Conservation (phyloP, 2,113 vertebrate genomes). For the Tachuris rubrigastra region DNA sequence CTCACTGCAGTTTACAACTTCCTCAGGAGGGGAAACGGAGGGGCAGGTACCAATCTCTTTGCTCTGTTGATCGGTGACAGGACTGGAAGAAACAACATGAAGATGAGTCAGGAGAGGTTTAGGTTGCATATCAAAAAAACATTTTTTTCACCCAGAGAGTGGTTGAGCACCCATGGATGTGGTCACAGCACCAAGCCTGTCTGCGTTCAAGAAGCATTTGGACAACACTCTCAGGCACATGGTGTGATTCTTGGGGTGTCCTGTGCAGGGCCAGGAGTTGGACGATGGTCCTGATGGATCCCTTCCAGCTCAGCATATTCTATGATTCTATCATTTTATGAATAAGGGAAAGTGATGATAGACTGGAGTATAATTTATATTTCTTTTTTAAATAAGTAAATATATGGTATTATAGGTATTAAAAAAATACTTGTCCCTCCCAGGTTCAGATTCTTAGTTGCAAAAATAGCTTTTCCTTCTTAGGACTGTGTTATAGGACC, state of each 20-base stretch:
- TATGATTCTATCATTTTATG: background rate
- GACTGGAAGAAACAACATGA: background rate
- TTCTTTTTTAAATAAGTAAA: background rate
- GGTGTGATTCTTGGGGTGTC: background rate
- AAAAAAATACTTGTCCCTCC: background rate
- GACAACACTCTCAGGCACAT: background rate
- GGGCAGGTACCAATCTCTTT: background rate
- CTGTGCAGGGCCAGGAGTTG: background rate
- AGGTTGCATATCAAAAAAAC: background rate
- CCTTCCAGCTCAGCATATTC: background rate
- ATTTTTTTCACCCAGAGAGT: background rate
- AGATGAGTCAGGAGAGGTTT: background rate
- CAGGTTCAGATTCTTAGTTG: background rate
- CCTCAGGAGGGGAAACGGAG: background rate
- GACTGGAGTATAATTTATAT: background rate
- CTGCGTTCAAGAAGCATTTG: background rate
- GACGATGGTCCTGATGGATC: background rate
- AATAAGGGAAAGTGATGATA: background rate
- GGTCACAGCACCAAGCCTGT: background rate
- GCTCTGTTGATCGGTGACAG: fast-evolving
- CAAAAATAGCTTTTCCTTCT: background rate
- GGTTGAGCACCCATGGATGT: background rate
- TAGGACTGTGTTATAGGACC: background rate
- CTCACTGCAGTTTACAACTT: background rate
- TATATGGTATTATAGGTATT: background rate